Evolutionary conservation across 1,140 invertebrate species (phyloP), one percentile per base, ranked within the genome.

Genomic region (Bathynomus jamesi): DNA sequence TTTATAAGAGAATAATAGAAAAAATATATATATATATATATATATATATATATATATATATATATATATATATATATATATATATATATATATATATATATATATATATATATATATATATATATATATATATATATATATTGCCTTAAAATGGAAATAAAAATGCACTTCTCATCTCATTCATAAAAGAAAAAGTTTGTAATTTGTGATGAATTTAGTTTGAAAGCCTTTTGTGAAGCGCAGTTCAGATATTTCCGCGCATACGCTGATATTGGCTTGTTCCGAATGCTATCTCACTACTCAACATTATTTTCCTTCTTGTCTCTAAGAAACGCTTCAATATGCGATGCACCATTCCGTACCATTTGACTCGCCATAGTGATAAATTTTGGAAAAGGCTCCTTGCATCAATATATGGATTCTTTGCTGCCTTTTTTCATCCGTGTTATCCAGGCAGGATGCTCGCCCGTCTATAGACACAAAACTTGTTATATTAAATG

Each of bases 301-400:
- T 69, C 67, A 69, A 73, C 72, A 73, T 73, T 73, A 73, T 73
- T 73, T 73, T 73, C 72, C 67, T 70, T 73, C 67, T 67, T 69
- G 67, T 73, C 67, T 66, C 61, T 53, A 63, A 32, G 46, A 66
- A 73, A 73, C 66, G 61, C 65, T 64, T 68, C 32, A 40, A 40
- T 40, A 8, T 17, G 32, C 7, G 32, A 40, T 8, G 32, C 32
- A 40, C 17, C 17, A 40, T 40, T 40, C 32, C 7, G 32, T 40
- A 40, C 17, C 32, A 17, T 40, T 8, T 40, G 32, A 40, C 7
- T 40, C 7, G 32, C 17, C 7, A 40, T 40, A 17, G 7, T 40
- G 32, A 40, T 40, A 40, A 40, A 40, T 40, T 40, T 40, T 7
- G 32, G 32, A 40, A 40, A 40, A 40, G 32, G 32, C 32, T 40